Conservation (phyloP, 2,888 invertebrate genomes). For the Cephus sareptanus region DNA sequence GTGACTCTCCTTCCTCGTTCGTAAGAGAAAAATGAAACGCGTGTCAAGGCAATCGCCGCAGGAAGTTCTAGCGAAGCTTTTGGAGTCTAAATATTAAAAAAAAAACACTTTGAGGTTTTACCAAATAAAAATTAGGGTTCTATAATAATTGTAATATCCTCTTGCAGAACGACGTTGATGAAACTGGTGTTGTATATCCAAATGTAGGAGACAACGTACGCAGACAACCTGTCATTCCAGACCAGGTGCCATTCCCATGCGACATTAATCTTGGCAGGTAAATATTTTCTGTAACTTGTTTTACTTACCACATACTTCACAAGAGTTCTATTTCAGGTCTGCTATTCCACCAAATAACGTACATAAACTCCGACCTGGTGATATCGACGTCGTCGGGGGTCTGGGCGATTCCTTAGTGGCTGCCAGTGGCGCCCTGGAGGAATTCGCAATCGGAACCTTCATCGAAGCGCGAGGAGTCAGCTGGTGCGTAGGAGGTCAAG, state of each 20-base stretch:
- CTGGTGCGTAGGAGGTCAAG: conserved; percentile 80
- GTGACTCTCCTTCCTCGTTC: neutral
- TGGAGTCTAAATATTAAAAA: neutral
- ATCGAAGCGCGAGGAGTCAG: conserved; percentile 81
- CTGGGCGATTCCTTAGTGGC: conserved; percentile 80
- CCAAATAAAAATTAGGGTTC: neutral
- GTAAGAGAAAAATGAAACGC: neutral
- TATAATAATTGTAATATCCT: neutral
- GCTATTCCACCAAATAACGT: conserved; percentile 71
- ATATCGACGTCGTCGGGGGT: conserved; percentile 78
- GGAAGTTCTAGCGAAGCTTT: neutral
- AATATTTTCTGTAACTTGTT: conserved; percentile 11
- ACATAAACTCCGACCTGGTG: conserved; percentile 76
- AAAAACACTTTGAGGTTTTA: neutral
- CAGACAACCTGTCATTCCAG: conserved; percentile 52
- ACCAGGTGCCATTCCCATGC: conserved; percentile 60
- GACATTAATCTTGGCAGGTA: conserved; percentile 58
- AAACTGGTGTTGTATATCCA: conserved; percentile 48
- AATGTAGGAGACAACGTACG: conserved; percentile 39
- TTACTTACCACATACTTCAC: neutral
- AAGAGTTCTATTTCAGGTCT: conserved; percentile 40
- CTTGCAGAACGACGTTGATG: conserved; percentile 42
- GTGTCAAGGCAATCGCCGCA: neutral
- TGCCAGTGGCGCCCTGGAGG: conserved; percentile 79
- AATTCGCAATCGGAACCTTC: conserved; percentile 78